A percentile compares a stretch with the other conserved stretches of the same genome.
These are phyloP conservation scores for Oegoconia quadripuncta DNA, from an alignment of 2,888 invertebrate genomes.

Conservation along the genomic window DNA sequence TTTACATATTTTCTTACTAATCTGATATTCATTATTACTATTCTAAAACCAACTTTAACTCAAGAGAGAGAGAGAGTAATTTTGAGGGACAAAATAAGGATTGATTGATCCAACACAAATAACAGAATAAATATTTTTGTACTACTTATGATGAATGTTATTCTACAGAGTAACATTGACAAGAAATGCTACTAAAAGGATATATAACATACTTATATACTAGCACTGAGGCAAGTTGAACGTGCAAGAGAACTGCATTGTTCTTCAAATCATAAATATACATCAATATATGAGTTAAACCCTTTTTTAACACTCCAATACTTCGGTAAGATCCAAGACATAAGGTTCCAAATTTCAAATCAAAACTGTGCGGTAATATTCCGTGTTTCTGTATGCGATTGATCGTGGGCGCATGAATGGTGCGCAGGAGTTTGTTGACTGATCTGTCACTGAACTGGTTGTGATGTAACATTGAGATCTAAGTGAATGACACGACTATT, in stretches of 20 bases:
- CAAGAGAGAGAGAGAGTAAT: too few species aligned
- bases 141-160: too few species aligned
- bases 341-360: conserved; percentile 5
- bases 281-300: conserved; percentile 9
- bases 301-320: too few species aligned
- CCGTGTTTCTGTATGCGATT: conserved; percentile 28
- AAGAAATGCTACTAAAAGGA: neutral
- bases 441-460: conserved; percentile 63
- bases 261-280: conserved; percentile 17
- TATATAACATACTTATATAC: neutral
- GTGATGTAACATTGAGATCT: conserved; percentile 61
- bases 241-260: conserved; percentile 14
- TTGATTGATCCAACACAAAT: too few species aligned
- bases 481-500: conserved; percentile 41
- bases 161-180: neutral
- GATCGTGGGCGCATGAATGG: conserved; percentile 63
- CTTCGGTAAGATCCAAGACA: neutral
- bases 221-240: neutral
- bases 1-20: too few species aligned
- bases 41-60: too few species aligned
- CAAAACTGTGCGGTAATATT: neutral
- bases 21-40: too few species aligned
- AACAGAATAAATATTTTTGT: too few species aligned
- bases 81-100: too few species aligned
- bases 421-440: conserved; percentile 62